Evolutionary conservation across 1,140 invertebrate genomes (phyloP).

Genomic region (Microplitis mediator): DNA sequence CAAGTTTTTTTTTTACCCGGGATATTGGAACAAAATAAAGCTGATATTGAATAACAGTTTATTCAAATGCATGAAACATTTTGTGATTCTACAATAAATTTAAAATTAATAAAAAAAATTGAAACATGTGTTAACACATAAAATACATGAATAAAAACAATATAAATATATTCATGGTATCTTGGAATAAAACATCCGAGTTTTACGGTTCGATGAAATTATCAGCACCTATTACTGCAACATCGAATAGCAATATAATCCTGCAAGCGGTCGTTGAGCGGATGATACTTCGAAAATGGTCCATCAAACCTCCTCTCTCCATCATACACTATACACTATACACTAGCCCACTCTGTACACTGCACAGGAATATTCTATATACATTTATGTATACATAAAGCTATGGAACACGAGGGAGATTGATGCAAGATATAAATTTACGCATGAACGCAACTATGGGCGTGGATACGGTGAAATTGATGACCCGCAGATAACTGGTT

Average conservation of each 20-base stretch:
- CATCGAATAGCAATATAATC: conserved; percentile 10
- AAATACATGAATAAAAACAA: background rate
- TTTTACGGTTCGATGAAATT: background rate
- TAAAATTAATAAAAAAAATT: background rate
- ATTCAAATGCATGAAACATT: background rate
- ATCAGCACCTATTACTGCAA: background rate
- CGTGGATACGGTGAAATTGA: conserved; percentile 12
- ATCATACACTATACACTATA: too few species aligned
- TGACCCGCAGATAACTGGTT: conserved; percentile 18
- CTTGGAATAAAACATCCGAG: background rate
- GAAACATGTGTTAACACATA: background rate
- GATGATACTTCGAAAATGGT: conserved; percentile 4
- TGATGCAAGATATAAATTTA: conserved; percentile 14
- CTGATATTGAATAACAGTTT: background rate
- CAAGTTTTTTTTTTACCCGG: too few species aligned
- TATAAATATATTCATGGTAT: background rate
- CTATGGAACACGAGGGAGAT: background rate
- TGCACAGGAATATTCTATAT: too few species aligned
- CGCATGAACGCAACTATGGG: conserved; percentile 12
- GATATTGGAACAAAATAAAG: too few species aligned
- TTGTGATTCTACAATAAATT: background rate
- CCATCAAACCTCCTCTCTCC: background rate
- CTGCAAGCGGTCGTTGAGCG: background rate
- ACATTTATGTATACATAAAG: too few species aligned
- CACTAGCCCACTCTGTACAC: too few species aligned